Evolutionary conservation across 1,140 invertebrate species (phyloP).

Genomic region (Magallana angulata): DNA sequence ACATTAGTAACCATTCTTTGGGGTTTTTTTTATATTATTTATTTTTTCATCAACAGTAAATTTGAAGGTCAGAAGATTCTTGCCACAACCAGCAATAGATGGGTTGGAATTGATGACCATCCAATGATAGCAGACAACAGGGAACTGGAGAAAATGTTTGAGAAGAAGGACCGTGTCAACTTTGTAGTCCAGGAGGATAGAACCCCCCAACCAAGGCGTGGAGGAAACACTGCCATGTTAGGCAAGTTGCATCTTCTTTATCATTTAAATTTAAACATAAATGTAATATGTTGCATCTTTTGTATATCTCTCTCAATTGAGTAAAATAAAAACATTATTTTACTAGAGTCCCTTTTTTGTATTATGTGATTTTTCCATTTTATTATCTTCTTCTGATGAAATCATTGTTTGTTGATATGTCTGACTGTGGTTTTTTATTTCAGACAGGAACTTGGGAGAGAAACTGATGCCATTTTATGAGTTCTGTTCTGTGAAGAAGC

Average conservation of each 20-base stretch:
- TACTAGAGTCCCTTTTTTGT: too few relatives aligned
- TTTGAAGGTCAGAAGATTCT: conserved; percentile 65
- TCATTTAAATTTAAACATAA: too few relatives aligned
- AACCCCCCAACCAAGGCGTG: neutral
- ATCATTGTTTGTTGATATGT: too few relatives aligned
- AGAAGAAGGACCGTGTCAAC: conserved; percentile 66
- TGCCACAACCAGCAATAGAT: conserved; percentile 64
- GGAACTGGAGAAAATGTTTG: conserved; percentile 75
- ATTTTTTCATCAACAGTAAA: neutral
- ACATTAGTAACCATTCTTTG: too few relatives aligned
- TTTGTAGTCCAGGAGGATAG: conserved; percentile 65
- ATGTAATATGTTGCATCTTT: too few relatives aligned
- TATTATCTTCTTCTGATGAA: too few relatives aligned
- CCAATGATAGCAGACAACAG: conserved; percentile 74
- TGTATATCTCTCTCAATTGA: too few relatives aligned
- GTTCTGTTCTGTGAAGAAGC: conserved; percentile 62
- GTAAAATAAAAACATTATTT: too few relatives aligned
- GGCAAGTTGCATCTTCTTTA: neutral
- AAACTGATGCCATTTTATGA: conserved; percentile 60
- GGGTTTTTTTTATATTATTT: neutral
- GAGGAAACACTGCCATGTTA: neutral
- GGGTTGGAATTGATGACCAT: conserved; percentile 67
- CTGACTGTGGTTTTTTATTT: neutral
- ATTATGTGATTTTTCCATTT: too few relatives aligned
- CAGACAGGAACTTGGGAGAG: conserved; percentile 39